These are phyloP conservation scores for Cynoglossus semilaevis DNA, from an alignment of 2,113 vertebrate species.

Conservation along the genomic window DNA sequence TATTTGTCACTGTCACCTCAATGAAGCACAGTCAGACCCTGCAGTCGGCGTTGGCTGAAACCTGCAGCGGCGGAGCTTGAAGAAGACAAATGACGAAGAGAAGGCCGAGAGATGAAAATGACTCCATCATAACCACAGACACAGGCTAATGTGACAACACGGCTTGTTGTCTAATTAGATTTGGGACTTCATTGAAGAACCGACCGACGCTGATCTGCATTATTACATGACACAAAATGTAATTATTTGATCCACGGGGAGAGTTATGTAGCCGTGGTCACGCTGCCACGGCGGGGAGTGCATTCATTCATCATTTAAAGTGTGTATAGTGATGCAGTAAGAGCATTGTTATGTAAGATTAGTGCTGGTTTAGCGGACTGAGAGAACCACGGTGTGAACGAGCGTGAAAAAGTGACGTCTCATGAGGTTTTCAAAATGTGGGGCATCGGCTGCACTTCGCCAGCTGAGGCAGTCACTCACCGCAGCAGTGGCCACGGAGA, in stretches of 20 bases:
- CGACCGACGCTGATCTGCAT: background rate
- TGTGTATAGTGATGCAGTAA: conserved; percentile 8
- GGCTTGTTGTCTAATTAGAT: conserved; percentile 4
- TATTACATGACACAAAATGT: background rate
- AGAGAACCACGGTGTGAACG: conserved; percentile 13
- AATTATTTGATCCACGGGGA: background rate
- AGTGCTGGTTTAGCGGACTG: conserved; percentile 6
- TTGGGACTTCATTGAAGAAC: conserved; percentile 8
- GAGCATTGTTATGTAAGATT: conserved; percentile 21
- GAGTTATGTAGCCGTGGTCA: background rate
- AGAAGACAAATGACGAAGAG: conserved; percentile 8
- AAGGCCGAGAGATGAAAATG: conserved; percentile 14
- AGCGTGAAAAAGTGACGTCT: conserved; percentile 19
- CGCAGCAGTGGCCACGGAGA: background rate
- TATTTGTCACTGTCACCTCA: conserved; percentile 11
- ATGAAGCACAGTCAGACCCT: conserved; percentile 7
- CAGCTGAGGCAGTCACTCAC: conserved; percentile 33
- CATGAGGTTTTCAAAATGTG: conserved; percentile 28
- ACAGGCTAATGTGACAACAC: background rate
- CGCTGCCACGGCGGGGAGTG: background rate
- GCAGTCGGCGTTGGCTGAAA: conserved; percentile 8
- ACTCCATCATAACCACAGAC: conserved; percentile 15
- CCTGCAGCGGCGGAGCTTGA: conserved; percentile 9
- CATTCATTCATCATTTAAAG: conserved; percentile 11
- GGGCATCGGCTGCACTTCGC: conserved; percentile 14